Evolutionary conservation across 2,113 vertebrate species (phyloP), one percentile per base, ranked within the genome.

Genomic region (Carassius carassius): DNA sequence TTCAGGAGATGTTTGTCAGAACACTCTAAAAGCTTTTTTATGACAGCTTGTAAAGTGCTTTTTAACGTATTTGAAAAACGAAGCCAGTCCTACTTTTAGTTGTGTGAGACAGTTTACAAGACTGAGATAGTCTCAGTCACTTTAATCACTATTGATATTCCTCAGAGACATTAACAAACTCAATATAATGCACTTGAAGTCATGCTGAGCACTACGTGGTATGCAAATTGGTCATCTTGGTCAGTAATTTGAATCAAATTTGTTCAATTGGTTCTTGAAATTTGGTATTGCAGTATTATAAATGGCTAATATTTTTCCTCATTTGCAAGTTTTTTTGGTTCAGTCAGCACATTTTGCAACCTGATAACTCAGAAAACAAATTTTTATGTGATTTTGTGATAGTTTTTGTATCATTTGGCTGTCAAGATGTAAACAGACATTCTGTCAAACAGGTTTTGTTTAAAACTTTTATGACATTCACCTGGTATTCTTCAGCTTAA

Each of bases 1-100:
- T 69, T 41, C 80, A 23, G 29, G 80, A 37, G 25, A 82, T 82
- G 49, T 82, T 72, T 41, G 49, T 35, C 80, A 37, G 49, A 85
- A 85, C 67, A 88, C 89, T 89, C 91, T 93, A 85, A 90, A 88
- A 88, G 17, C 69, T 58, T 87, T 93, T 93, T 88, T 92, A 92
- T 89, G 87, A 90, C 90, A 90, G 85, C 76, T 86, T 88, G 89
- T 87, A 74, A 91, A 91, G 90, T 86, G 86, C 90, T 91, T 91
- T 87, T 83, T 87, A 72, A 89, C 86, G 86, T 87, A 90, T 92
- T 90, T 90, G 56, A 89, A 84, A 92, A 70, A 56, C 91, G 88
- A 90, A 90, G 90, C 92, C 88, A 90, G 90, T 89, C 90, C 84
- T 83, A 87, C 89, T 78, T 3, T 54, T 8, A 32, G 47, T 23